Conservation (phyloP, 2,113 vertebrate genomes). For the Sander vitreus region DNA sequence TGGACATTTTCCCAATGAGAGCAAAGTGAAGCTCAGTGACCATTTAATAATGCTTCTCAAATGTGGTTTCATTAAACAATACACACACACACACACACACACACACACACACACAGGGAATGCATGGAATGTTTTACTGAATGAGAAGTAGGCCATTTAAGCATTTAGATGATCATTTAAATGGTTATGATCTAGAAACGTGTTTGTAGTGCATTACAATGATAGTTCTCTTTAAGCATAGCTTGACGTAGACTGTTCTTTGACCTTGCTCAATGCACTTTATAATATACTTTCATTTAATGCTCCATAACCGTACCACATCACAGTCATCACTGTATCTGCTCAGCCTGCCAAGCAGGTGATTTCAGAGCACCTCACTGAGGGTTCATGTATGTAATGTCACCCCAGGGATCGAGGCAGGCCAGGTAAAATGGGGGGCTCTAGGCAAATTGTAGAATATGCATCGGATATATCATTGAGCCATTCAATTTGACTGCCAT, state of each 20-base stretch:
- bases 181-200: slow-evolving; percentile 8
- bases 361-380: slow-evolving; percentile 7
- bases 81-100: background rate
- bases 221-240: background rate
- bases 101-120: background rate
- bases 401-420: slow-evolving; percentile 11
- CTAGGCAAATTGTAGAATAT: slow-evolving; percentile 40
- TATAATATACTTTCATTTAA: slow-evolving; percentile 38
- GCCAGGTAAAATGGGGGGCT: background rate
- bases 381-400: slow-evolving; percentile 30
- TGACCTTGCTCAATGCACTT: slow-evolving; percentile 47
- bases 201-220: slow-evolving; percentile 19
- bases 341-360: slow-evolving; percentile 43
- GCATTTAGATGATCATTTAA: slow-evolving; percentile 23
- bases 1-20: slow-evolving; percentile 4
- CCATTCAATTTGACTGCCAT: slow-evolving; percentile 44
- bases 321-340: slow-evolving; percentile 49
- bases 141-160: background rate
- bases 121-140: background rate
- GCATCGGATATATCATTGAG: slow-evolving; percentile 39
- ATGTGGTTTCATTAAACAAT: slow-evolving; percentile 1
- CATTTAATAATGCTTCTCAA: background rate
- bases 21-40: slow-evolving; percentile 13
- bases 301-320: slow-evolving; percentile 20
- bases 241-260: slow-evolving; percentile 18